Percentiles rank a stretch among this genome's conserved stretches.
Conservation (phyloP, 2,888 invertebrate genomes). For the Gryllus longicercus region DNA sequence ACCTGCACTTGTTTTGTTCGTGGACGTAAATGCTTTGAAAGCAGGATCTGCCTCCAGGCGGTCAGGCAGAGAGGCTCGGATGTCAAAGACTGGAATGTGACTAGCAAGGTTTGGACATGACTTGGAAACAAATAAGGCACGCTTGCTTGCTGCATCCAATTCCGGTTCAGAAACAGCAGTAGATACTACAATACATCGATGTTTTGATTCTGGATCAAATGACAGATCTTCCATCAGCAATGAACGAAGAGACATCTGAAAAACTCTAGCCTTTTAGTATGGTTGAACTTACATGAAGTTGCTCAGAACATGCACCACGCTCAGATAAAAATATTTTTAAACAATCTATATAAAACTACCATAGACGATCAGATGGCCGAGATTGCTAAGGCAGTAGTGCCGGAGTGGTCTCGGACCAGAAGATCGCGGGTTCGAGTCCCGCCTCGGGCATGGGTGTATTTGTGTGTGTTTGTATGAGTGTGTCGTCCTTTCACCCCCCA, state of each 20-base stretch:
- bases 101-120: conserved; percentile 73
- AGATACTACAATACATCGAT: conserved; percentile 81
- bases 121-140: conserved; percentile 61
- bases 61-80: neutral
- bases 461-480: no score
- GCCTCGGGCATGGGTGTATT: no score
- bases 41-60: neutral
- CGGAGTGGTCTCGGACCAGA: no score
- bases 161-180: conserved; percentile 44
- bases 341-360: no score
- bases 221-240: conserved; percentile 88
- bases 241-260: conserved; percentile 72
- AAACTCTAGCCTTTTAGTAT: neutral
- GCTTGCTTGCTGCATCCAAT: conserved; percentile 42
- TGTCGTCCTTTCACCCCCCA: no score
- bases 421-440: no score
- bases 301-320: neutral
- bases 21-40: neutral
- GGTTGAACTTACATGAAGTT: no score
- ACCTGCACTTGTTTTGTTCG: neutral
- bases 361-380: no score
- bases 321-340: no score
- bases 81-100: neutral
- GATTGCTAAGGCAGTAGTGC: no score
- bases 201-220: conserved; percentile 71